Conservation (phyloP, 1,140 invertebrate genomes). For the Listronotus oregonensis region DNA sequence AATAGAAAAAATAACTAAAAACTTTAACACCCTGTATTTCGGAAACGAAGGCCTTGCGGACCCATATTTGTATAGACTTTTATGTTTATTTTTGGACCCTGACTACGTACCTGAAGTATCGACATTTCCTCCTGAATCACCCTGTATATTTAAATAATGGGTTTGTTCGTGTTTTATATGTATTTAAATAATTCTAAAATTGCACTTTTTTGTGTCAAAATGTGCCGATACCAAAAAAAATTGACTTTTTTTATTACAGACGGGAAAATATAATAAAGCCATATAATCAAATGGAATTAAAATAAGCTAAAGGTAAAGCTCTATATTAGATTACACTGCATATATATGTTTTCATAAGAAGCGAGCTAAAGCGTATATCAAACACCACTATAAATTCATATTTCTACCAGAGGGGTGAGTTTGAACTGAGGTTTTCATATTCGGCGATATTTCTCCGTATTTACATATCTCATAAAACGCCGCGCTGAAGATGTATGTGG, state of each 20-base stretch:
- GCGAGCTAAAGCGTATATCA: conserved; percentile 22
- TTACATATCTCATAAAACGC: conserved; percentile 52
- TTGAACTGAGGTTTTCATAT: conserved; percentile 52
- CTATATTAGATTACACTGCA: conserved; percentile 21
- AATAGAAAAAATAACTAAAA: too few relatives aligned
- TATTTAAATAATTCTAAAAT: too few relatives aligned
- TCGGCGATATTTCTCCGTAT: conserved; percentile 50
- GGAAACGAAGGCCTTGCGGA: too few relatives aligned
- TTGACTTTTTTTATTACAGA: not conserved
- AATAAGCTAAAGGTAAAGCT: not conserved
- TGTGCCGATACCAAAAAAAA: too few relatives aligned
- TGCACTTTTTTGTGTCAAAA: too few relatives aligned
- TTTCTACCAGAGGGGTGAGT: conserved; percentile 42
- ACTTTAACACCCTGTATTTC: too few relatives aligned
- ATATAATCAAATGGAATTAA: conserved; percentile 11
- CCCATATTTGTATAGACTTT: too few relatives aligned
- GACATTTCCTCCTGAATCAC: too few relatives aligned
- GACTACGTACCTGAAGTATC: too few relatives aligned
- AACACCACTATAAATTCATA: conserved; percentile 44
- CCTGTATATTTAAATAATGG: too few relatives aligned
- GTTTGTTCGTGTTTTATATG: too few relatives aligned
- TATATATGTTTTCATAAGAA: conserved; percentile 23
- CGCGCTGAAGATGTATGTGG: conserved; percentile 24
- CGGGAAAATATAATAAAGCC: not conserved
- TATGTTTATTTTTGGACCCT: too few relatives aligned